Conservation (phyloP, 37 sponge, comb jelly and placozoan species). For the Cladorhizidae sp. region DNA sequence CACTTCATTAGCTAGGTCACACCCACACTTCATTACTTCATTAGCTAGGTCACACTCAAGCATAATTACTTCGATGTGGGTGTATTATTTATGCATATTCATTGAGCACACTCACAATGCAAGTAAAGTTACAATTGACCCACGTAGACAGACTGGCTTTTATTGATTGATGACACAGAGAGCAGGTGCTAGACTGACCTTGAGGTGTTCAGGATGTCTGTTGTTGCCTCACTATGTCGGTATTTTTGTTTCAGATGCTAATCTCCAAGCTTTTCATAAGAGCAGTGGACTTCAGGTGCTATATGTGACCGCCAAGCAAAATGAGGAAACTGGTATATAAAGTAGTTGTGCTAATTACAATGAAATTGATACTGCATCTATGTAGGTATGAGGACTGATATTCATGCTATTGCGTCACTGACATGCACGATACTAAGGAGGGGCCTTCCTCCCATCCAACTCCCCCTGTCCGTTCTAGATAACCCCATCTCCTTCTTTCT, state of each 20-base stretch:
- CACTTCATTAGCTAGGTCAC: no score
- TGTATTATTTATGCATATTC: no score
- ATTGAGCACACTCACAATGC: no score
- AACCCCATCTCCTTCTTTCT: constrained; percentile 29
- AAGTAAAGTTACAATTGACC: no score
- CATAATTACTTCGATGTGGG: no score
- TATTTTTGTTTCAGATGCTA: not conserved
- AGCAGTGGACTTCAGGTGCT: constrained; percentile 24
- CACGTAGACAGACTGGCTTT: no score
- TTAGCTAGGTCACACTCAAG: no score
- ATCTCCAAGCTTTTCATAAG: constrained; percentile 24
- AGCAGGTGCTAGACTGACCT: no score
- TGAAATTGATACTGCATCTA: not conserved
- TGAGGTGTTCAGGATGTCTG: no score
- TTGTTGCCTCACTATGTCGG: no score
- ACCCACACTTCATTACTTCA: no score
- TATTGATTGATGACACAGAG: no score
- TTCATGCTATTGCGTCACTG: constrained; percentile 23
- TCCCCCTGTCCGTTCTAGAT: constrained; percentile 7
- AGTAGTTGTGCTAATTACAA: not conserved
- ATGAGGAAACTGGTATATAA: not conserved
- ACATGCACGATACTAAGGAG: constrained; percentile 37
- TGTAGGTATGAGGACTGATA: constrained; percentile 17
- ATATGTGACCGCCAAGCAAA: constrained; percentile 15
- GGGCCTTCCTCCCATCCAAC: constrained; percentile 30